Base-by-base conservation (phyloP, 2,888 invertebrate species). In the Lepidochrysops patricia region DNA sequence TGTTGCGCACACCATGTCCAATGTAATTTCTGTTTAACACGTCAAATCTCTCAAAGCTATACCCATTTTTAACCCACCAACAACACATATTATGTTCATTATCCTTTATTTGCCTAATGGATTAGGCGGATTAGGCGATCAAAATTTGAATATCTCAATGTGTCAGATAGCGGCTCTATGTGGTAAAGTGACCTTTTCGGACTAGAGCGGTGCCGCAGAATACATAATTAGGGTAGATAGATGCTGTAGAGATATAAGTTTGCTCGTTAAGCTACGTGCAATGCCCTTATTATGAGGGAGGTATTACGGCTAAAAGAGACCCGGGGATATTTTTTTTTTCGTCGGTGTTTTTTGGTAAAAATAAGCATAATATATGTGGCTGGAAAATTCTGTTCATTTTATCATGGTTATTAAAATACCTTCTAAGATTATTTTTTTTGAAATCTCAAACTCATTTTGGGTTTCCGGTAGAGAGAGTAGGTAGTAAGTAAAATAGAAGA, bases 201-300 rank as follows among this genome's bases (percentile, higher is more conserved):
- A 15, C 26, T 52, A 15, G 52, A 52, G 27, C 13, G 26, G 7
- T 9, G 15, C 23, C 43, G 43, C 15, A 29, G 52, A 52, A 52
- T 52, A 52, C 52, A 52, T 52, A 52, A 52, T 52, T 27, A 52
- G 52, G 52, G 52, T 52, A 52, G 15, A 29, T 52, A 13, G 26
- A 29, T 29, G 52, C 27, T 27, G 27, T 15, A 52, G 52, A 52
- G 52, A 52, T 15, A 52, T 52, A 52, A 52, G 27, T 26, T 43
- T 43, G 4, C 43, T 43, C 43, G 43, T 43, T 43, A 43, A 43
- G 43, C 43, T 43, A 43, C 43, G 43, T 43, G 43, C 43, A 19
- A 43, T 43, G 43, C 43, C 43, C 19, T 12, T 19, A 43, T 23
- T 43, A 43, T 19, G 19, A 43, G 43, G 19, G 19, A 43, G 37